Evolutionary conservation across 2,888 invertebrate genomes (phyloP).

Genomic region (Ecliptopera silaceata): DNA sequence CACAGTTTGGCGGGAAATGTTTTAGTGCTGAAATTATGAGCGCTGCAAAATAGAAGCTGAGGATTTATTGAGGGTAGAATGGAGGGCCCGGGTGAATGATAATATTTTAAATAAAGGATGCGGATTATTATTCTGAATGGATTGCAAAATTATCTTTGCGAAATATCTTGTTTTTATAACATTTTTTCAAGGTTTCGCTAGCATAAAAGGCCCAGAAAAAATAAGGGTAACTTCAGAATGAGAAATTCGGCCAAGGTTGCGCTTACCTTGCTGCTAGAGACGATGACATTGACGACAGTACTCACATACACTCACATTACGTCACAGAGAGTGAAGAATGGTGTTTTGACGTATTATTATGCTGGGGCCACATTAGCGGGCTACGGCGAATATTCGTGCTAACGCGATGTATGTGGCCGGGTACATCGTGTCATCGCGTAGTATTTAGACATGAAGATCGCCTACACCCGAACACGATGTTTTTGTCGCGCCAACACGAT

Average conservation of each 20-base stretch:
- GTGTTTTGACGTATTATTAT: too few species aligned
- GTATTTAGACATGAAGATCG: too few species aligned
- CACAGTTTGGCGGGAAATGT: slow-evolving; percentile 29
- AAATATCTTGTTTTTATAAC: neutral
- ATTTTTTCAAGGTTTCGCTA: too few species aligned
- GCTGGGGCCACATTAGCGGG: too few species aligned
- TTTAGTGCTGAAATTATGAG: slow-evolving; percentile 22
- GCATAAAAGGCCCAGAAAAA: neutral
- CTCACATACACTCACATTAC: neutral
- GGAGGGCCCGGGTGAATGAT: slow-evolving; percentile 5
- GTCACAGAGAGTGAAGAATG: too few species aligned
- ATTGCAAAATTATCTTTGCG: slow-evolving; percentile 4
- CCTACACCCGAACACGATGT: too few species aligned
- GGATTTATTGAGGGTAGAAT: slow-evolving; percentile 12
- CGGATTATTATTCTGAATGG: slow-evolving; percentile 2
- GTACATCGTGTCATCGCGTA: too few species aligned
- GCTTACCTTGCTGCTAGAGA: neutral
- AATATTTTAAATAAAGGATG: slow-evolving; percentile 8
- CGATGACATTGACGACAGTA: slow-evolving; percentile 4
- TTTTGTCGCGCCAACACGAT: too few species aligned
- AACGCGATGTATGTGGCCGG: too few species aligned
- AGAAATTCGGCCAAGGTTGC: slow-evolving; percentile 3
- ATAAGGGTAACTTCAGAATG: neutral
- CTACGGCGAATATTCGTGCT: too few species aligned
- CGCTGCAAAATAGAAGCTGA: slow-evolving; percentile 22